These are phyloP conservation scores for Hecatera dysodea DNA, from an alignment of 2,888 invertebrate species.

Conservation along the genomic window DNA sequence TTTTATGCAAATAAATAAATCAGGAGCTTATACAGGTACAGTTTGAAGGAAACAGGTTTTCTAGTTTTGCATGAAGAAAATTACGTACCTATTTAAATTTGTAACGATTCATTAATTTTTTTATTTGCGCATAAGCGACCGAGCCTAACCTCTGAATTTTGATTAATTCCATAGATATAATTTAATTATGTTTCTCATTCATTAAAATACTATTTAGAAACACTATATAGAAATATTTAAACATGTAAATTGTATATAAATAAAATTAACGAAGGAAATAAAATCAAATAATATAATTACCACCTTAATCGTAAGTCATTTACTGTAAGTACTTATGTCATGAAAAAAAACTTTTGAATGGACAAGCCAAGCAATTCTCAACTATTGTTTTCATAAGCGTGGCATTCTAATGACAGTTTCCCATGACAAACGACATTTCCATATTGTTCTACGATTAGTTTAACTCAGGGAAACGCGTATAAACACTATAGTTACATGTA, in stretches of 20 bases:
- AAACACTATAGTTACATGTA: conserved; percentile 5
- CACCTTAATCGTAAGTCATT: too few relatives aligned
- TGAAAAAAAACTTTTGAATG: conserved; percentile 53
- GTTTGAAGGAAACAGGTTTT: background rate
- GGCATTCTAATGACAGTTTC: conserved; percentile 43
- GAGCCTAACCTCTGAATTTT: background rate
- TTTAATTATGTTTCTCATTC: too few relatives aligned
- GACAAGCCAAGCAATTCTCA: conserved; percentile 53
- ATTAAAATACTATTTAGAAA: too few relatives aligned
- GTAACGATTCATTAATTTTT: background rate
- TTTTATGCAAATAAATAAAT: background rate
- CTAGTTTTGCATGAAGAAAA: background rate
- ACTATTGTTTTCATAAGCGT: conserved; percentile 48
- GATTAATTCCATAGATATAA: too few relatives aligned
- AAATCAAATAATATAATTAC: background rate
- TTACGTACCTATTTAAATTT: background rate
- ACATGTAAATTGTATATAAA: too few relatives aligned
- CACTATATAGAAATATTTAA: too few relatives aligned
- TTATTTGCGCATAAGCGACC: too few relatives aligned
- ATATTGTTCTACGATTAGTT: conserved; percentile 52
- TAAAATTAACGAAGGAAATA: too few relatives aligned
- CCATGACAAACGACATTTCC: conserved; percentile 51
- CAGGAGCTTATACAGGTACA: background rate
- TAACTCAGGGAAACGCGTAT: conserved; percentile 38
- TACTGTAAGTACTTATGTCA: too few relatives aligned